Evolutionary conservation across 2,113 vertebrate species (phyloP), one percentile per base, ranked within the genome.

Genomic region (Galemys pyrenaicus): DNA sequence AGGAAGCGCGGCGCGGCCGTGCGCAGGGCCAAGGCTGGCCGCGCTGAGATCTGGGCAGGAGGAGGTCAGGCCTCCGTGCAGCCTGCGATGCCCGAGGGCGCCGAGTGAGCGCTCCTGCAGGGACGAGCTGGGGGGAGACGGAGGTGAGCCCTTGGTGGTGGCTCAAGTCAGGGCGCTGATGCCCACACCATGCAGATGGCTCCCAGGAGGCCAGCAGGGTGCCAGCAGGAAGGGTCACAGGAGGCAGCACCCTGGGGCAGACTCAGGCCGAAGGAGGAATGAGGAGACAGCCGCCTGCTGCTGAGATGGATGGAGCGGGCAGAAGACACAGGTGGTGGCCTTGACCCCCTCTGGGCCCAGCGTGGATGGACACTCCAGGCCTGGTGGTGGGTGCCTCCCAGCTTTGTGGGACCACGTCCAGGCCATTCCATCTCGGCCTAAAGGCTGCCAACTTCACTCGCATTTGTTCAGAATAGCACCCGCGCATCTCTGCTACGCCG

Each of bases 211-310:
- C 54, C 3, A 96, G 97, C 11, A 87, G 96, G 12, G 97, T 96
- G 54, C 28, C 77, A 1, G 17, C 92, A 97, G 93, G 97, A 41
- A 26, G 98, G 97, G 98, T 17, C 96, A 91, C n/a, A 96, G 96
- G 92, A 96, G 98, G 82, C 98, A 98, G 0, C 56, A 35, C 20
- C 0, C 1, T 44, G 62, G 17, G 68, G 16, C 71, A 51, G 4
- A 5, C n/a, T n/a, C n/a, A n/a, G n/a, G n/a, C 2, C 32, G 19
- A 32, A 26, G 37, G 35, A 81, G 46, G 44, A 9, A 44, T 9
- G 46, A 56, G 54, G 54, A 56, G 44, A 7, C 54, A 56, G 54
- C 20, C 41, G 51, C 26, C 58, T 30, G 19, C 41, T 64, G 54
- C 78, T 65, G n/a, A 74, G 30, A 41, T 9, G 54, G 30, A 41